phyloP scores from a whole-genome alignment of 2,113 vertebrate species.

The Syrrhaptes paradoxus region DNA sequence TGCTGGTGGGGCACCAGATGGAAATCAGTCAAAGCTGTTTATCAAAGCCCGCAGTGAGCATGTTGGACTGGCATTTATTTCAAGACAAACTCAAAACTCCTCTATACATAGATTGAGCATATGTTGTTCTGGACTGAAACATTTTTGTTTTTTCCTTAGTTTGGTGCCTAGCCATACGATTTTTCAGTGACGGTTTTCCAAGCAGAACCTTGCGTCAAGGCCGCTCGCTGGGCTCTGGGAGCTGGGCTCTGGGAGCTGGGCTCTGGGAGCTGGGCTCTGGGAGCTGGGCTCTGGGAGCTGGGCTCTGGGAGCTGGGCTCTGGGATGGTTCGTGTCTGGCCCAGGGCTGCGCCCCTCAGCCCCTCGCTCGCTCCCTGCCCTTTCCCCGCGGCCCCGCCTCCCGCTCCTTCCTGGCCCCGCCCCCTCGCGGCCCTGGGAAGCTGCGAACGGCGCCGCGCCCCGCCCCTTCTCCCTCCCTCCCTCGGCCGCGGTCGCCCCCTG shows the following conservation, averaged over 20 bases:
- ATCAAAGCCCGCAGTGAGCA: neutral
- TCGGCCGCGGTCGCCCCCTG: no score
- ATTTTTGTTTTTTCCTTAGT: neutral
- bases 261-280: neutral
- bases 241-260: neutral
- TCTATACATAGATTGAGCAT: neutral
- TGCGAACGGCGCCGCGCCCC: no score
- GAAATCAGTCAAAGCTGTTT: neutral
- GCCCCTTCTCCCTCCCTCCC: no score
- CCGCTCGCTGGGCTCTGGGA: neutral
- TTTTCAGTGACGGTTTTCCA: neutral
- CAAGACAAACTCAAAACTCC: neutral
- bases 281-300: neutral
- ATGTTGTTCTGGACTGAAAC: neutral
- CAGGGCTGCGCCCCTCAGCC: no score
- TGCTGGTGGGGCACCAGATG: neutral
- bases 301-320: neutral
- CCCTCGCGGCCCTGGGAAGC: no score
- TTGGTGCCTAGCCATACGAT: neutral
- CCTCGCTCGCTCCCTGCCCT: no score
- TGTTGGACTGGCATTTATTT: neutral
- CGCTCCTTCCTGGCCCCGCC: neutral
- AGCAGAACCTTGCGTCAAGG: neutral
- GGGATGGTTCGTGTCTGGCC: neutral
- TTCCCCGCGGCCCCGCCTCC: neutral